Evolutionary conservation across 37 sponge, comb jelly and placozoan genomes (phyloP), one percentile per base, ranked within the genome.

Genomic region (Diacarnus erythraeanus): DNA sequence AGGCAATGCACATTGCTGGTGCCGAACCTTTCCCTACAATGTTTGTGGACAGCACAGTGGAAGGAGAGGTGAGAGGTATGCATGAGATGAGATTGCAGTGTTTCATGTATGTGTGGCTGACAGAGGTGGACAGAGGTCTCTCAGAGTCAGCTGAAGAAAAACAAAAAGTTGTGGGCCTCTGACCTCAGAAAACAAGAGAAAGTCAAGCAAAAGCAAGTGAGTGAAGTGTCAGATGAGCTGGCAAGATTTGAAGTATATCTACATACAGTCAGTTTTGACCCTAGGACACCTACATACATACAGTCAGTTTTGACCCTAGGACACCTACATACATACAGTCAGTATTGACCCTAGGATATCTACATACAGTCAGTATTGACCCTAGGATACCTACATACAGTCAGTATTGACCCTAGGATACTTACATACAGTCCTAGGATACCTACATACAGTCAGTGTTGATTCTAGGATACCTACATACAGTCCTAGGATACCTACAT

Each of bases 141-240:
- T 21, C 83, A 84, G 72, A 88, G 72, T 81, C 97, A 97, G 77
- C n/a, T 97, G 76, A 97, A 97, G 83, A 97, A 97, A 79, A 58
- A 80, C 23, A 97, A 88, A 61, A 97, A 97, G 63, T 12, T 89
- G 3, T 97, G 77, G 78, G 77, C 77, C 29, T 64, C 79, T 23
- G 93, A 92, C 39, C 84, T 69, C 64, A 36, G 77, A 71, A 88
- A 86, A 67, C 66, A 77, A 25, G 79, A 78, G 18, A 74, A 81
- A 22, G 64, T 77, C 40, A 69, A 79, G 23, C 42, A 86, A 61
- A 88, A 70, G 43, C 83, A 80, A 75, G 93, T 88, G 35, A 75
- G 76, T 25, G 26, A 68, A 34, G n/a, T n/a, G n/a, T n/a, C n/a
- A n/a, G n/a, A n/a, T n/a, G n/a, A n/a, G n/a, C n/a, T n/a, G n/a